Base-by-base conservation (phyloP, 1,140 invertebrate species). In the Papilio aristodemus region DNA sequence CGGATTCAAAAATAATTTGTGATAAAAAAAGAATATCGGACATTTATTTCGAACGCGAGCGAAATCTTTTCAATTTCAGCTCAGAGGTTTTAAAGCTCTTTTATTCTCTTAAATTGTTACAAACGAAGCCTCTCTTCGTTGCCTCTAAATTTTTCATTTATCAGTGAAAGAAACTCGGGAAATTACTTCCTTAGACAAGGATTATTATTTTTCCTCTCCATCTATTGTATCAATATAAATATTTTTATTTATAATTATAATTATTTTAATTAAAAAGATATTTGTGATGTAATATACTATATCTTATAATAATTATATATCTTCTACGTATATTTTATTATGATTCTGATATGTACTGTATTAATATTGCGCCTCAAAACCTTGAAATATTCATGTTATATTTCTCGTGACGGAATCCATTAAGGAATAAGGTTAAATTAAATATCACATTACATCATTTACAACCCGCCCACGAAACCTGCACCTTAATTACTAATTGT, bases 1-100 rank as follows among this genome's bases (percentile, higher is more conserved):
- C 19, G 46, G 46, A 54, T 54, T 54, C 46, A 11, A 54, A 54
- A 54, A 19, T 54, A 54, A 54, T 54, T 54, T 54, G 19, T 22
- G 19, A 25, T 54, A 54, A 54, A n/a, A n/a, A n/a, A 50, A 54
- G 9, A 25, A 54, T 19, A 25, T 54, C 19, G 17, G 19, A 11
- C 46, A 54, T 54, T 54, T 54, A 54, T 54, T 54, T 54, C 13
- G 22, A 19, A 22, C 46, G 19, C 0, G 46, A 22, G 22, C 46
- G 46, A 54, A 54, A 54, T 54, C 46, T 54, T 54, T 54, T 54
- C 46, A 54, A 54, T 54, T 54, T 54, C 46, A 54, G 46, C 46
- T 25, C 46, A 54, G 46, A 25, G 17, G 46, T 25, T 54, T 54
- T 54, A 54, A 54, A 54, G 46, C 46, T 25, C 46, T 54, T 9